These are phyloP conservation scores for Hippolais icterina DNA, from an alignment of 2,113 vertebrate species.

Conservation along the genomic window DNA sequence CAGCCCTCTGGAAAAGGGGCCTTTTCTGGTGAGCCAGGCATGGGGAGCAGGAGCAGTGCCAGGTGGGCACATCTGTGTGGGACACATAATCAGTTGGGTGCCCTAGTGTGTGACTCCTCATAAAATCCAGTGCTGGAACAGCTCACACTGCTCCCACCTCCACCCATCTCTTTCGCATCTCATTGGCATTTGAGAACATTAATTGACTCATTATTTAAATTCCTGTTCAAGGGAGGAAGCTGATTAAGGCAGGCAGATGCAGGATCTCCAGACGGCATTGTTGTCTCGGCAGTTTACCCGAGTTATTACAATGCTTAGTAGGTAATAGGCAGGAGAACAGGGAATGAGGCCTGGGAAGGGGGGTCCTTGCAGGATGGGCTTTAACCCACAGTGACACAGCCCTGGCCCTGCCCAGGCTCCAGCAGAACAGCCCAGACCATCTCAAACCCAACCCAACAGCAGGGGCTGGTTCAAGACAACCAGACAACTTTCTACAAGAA, in stretches of 20 bases:
- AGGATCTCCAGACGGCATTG: conserved; percentile 80
- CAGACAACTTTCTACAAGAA: neutral
- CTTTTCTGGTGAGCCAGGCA: neutral
- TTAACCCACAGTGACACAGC: neutral
- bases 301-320: conserved; percentile 83
- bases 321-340: conserved; percentile 60
- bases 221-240: conserved; percentile 82
- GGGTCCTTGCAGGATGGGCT: neutral
- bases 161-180: conserved; percentile 80
- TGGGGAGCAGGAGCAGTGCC: neutral
- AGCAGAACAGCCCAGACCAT: neutral
- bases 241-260: conserved; percentile 89
- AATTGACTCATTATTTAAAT: conserved; percentile 96
- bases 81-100: conserved; percentile 72
- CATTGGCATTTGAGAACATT: conserved; percentile 88
- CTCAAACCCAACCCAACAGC: neutral
- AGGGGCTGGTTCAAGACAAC: neutral
- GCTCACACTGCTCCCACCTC: conserved; percentile 64
- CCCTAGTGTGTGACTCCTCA: conserved; percentile 71
- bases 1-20: neutral
- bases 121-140: conserved; percentile 76
- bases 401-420: neutral
- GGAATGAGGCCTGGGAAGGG: neutral
- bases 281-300: conserved; percentile 80
- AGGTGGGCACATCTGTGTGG: conserved; percentile 39